Evolutionary conservation across 2,888 invertebrate species (phyloP).

Genomic region (Dorcus hopei): DNA sequence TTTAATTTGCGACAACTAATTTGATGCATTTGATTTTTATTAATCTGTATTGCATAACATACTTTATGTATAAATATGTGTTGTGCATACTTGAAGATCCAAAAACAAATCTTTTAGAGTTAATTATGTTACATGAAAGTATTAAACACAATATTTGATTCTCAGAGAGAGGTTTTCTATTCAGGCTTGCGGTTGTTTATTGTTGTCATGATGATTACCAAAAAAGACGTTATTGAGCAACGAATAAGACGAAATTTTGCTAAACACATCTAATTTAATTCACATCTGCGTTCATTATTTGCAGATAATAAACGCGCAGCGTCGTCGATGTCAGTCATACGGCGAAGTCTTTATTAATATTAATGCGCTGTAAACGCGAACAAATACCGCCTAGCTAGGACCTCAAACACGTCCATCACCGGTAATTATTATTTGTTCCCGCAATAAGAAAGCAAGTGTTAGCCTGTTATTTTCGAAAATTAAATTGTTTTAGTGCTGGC

Average conservation of each 20-base stretch:
- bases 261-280: slow-evolving; percentile 15
- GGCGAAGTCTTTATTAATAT: slow-evolving; percentile 11
- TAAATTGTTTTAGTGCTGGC: slow-evolving; percentile 14
- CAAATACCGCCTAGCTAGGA: slow-evolving; percentile 20
- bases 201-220: too few species aligned
- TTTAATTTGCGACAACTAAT: too few species aligned
- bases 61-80: too few species aligned
- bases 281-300: slow-evolving; percentile 11
- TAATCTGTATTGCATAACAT: too few species aligned
- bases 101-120: too few species aligned
- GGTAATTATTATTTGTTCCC: slow-evolving; percentile 18
- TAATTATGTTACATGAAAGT: too few species aligned
- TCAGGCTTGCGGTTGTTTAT: too few species aligned
- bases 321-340: slow-evolving; percentile 13
- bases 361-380: slow-evolving; percentile 22
- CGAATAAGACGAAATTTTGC: background rate
- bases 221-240: too few species aligned
- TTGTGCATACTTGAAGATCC: too few species aligned
- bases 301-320: slow-evolving; percentile 12
- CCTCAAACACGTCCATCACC: slow-evolving; percentile 22
- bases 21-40: too few species aligned
- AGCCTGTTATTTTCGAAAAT: slow-evolving; percentile 15
- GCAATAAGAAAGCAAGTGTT: slow-evolving; percentile 23
- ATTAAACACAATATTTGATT: too few species aligned
- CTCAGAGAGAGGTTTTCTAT: too few species aligned